A percentile compares a stretch with the other conserved stretches of the same genome.
Conservation (phyloP, 2,797 vertebrate species). For the Cetoscarus ocellatus region DNA sequence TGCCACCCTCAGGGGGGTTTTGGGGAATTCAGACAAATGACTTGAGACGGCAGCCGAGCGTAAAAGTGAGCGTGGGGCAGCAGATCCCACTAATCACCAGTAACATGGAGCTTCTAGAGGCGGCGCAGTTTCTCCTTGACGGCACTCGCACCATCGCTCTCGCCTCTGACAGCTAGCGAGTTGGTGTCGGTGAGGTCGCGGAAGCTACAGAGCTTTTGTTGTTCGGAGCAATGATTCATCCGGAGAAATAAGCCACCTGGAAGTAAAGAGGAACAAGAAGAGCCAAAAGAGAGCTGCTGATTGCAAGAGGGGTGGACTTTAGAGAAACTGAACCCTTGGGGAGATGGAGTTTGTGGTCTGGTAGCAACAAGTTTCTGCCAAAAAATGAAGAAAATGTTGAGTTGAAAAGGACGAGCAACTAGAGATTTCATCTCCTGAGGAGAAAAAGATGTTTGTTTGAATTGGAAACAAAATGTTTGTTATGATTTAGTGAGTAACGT, state of each 20-base stretch:
- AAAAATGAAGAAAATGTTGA: neutral
- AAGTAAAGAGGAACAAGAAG: slow-evolving; percentile 24
- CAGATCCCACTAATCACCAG: slow-evolving; percentile 72
- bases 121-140: slow-evolving; percentile 54
- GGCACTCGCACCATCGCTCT: slow-evolving; percentile 50
- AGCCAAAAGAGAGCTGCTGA: neutral
- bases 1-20: slow-evolving; percentile 61
- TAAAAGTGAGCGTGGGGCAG: slow-evolving; percentile 55
- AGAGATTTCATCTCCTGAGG: neutral
- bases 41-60: slow-evolving; percentile 69
- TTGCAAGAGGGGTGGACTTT: slow-evolving; percentile 7
- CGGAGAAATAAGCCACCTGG: slow-evolving; percentile 60
- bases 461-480: neutral
- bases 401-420: too few species aligned
- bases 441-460: neutral
- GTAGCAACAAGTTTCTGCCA: neutral
- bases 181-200: slow-evolving; percentile 66
- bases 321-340: slow-evolving; percentile 11
- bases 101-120: slow-evolving; percentile 45
- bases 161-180: slow-evolving; percentile 68
- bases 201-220: slow-evolving; percentile 44
- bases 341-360: slow-evolving; percentile 15
- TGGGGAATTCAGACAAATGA: slow-evolving; percentile 77
- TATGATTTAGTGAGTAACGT: neutral
- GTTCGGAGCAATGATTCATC: slow-evolving; percentile 41